phyloP scores from a whole-genome alignment of 2,888 invertebrate species.

The Acrobasis repandana region DNA sequence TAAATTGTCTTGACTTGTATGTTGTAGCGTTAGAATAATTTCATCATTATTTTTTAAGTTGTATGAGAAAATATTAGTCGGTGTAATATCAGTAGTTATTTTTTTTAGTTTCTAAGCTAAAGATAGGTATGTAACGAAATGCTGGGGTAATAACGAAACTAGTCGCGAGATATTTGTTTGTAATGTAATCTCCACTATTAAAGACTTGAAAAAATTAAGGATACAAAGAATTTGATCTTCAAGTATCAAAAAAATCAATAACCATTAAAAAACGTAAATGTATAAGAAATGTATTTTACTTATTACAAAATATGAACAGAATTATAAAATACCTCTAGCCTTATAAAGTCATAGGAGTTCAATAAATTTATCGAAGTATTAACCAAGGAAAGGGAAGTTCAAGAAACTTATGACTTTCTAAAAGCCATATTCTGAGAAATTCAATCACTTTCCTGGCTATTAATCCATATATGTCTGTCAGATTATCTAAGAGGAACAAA shows the following conservation, averaged over 20 bases:
- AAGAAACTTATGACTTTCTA: conserved; percentile 5
- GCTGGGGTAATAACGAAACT: too few relatives aligned
- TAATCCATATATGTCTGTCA: conserved; percentile 18
- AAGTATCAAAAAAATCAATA: too few relatives aligned
- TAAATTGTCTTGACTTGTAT: conserved; percentile 5
- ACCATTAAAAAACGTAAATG: too few relatives aligned
- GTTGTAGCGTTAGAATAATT: conserved; percentile 7
- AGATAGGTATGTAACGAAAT: too few relatives aligned
- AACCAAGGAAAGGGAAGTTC: neutral
- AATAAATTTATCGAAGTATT: neutral
- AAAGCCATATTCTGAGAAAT: conserved; percentile 6
- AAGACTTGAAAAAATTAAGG: too few relatives aligned
- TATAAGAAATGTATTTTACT: neutral
- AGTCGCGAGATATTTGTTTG: too few relatives aligned
- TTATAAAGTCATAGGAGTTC: neutral
- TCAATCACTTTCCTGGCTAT: conserved; percentile 8
- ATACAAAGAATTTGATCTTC: too few relatives aligned
- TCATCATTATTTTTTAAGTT: conserved; percentile 11
- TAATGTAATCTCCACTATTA: too few relatives aligned
- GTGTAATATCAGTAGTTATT: neutral
- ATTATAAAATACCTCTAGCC: neutral
- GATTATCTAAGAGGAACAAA: conserved; percentile 35
- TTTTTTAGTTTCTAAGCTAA: too few relatives aligned
- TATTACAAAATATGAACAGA: neutral
- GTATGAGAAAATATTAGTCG: neutral